Conservation (phyloP, 1,140 invertebrate genomes). For the Drosophila pruinosa region DNA sequence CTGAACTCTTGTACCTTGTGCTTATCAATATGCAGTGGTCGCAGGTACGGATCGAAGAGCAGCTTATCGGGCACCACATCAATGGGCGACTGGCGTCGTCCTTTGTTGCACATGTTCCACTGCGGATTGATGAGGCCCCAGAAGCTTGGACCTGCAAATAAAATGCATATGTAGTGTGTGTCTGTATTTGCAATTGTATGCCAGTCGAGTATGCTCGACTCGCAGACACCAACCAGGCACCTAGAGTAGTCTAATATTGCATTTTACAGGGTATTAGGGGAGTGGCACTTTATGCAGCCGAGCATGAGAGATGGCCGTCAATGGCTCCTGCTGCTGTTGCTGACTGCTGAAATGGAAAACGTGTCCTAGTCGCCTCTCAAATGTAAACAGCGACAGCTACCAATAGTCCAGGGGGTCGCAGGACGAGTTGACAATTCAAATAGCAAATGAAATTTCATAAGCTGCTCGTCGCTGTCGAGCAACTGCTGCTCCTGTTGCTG, state of each 20-base stretch:
- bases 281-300: not conserved
- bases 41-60: constrained; percentile 96
- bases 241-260: too few relatives aligned
- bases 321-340: constrained; percentile 20
- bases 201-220: not conserved
- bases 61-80: constrained; percentile 96
- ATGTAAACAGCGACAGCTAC: constrained; percentile 51
- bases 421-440: constrained; percentile 53
- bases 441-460: constrained; percentile 74
- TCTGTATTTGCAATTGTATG: not conserved
- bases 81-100: constrained; percentile 96
- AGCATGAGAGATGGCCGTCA: constrained; percentile 42
- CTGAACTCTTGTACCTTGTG: constrained; percentile 88
- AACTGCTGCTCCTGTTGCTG: not conserved
- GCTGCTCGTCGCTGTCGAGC: constrained; percentile 11
- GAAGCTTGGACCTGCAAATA: constrained; percentile 93
- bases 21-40: constrained; percentile 94
- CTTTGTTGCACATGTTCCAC: constrained; percentile 97
- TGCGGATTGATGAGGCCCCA: constrained; percentile 98
- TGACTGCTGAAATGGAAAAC: constrained; percentile 52
- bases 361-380: constrained; percentile 50
- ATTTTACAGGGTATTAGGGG: not conserved
- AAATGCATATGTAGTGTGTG: constrained; percentile 47
- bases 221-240: not conserved
- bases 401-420: not conserved